phyloP scores from a whole-genome alignment of 2,797 vertebrate species.

The Takifugu ocellatus region DNA sequence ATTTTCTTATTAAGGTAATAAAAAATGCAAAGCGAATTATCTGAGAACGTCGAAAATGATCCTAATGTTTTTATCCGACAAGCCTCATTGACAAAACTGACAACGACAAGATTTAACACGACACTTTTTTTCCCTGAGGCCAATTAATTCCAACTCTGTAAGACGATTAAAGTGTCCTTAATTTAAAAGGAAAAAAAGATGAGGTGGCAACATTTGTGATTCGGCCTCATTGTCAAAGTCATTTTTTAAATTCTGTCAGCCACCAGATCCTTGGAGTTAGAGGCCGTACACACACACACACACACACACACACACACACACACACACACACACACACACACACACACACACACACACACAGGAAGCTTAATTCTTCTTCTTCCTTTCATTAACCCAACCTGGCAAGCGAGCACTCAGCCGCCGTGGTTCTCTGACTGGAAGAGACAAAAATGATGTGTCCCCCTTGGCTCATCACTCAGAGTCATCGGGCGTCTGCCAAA shows the following conservation, averaged over 20 bases:
- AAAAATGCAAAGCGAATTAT: neutral
- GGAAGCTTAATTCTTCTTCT: conserved; percentile 24
- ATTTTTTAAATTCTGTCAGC: conserved; percentile 13
- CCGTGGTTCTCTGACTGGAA: conserved; percentile 35
- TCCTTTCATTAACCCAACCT: conserved; percentile 47
- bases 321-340: neutral
- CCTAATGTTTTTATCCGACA: neutral
- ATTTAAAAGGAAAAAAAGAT: neutral
- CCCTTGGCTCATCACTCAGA: conserved; percentile 56
- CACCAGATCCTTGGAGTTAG: conserved; percentile 20
- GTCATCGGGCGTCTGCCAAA: conserved; percentile 62
- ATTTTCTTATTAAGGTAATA: neutral
- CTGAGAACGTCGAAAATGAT: neutral
- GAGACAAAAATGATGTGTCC: conserved; percentile 53
- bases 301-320: neutral
- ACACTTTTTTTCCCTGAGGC: neutral
- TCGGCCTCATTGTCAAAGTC: conserved; percentile 20
- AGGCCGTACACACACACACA: neutral
- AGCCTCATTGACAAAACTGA: neutral
- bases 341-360: conserved; percentile 5
- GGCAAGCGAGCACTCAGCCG: conserved; percentile 34
- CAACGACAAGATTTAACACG: neutral
- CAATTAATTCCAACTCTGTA: neutral
- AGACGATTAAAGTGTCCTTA: conserved; percentile 3
- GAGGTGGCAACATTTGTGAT: conserved; percentile 13